A percentile compares a stretch with the other conserved stretches of the same genome.
Conservation (phyloP, 2,888 invertebrate species). For the Lottia gigantea region DNA sequence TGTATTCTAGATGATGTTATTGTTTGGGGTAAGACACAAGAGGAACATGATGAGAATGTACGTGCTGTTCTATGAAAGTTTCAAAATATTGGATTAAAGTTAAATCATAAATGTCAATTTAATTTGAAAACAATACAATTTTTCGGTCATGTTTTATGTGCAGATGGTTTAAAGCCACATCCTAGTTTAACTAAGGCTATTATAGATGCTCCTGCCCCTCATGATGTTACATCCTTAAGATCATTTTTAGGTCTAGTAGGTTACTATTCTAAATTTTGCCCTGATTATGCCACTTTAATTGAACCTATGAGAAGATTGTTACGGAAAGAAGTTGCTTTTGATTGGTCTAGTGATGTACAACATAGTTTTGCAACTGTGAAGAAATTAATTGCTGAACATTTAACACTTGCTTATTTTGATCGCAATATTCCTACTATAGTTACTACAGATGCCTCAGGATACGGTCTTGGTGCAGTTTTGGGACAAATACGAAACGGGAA, state of each 20-base stretch:
- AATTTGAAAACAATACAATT: neutral
- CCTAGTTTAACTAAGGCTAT: neutral
- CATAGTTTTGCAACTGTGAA: too few relatives aligned
- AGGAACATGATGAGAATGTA: neutral
- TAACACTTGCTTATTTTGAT: constrained; percentile 1
- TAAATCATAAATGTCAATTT: neutral
- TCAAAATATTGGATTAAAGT: neutral
- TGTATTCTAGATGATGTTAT: neutral
- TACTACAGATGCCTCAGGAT: constrained; percentile 9
- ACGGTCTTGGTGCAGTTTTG: constrained; percentile 1
- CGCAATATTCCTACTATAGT: neutral
- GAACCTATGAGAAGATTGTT: too few relatives aligned
- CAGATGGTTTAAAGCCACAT: neutral
- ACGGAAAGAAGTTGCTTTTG: too few relatives aligned
- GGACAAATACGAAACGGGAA: neutral
- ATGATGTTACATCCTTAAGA: neutral
- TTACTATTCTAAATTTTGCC: neutral
- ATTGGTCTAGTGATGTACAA: too few relatives aligned
- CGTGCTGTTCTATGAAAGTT: neutral
- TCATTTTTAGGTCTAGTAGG: constrained; percentile 4
- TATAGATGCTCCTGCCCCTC: neutral
- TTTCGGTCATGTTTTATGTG: neutral
- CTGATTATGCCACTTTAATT: too few relatives aligned
- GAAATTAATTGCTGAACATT: too few relatives aligned
- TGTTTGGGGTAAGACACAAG: neutral